These are phyloP conservation scores for Nipponia nippon DNA, from an alignment of 2,113 vertebrate species.

Conservation along the genomic window DNA sequence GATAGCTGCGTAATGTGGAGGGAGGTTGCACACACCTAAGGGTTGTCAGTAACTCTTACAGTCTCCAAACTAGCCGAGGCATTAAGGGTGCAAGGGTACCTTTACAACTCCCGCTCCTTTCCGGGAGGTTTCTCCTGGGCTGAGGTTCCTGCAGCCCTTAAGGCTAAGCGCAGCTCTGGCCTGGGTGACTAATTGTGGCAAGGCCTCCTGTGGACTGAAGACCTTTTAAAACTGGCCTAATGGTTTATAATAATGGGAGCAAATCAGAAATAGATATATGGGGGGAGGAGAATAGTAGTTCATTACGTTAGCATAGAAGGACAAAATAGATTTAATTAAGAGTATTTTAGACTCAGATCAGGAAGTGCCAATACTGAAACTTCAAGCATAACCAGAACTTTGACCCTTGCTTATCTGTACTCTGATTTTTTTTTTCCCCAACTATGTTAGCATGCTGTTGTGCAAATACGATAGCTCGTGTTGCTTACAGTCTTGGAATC, in stretches of 20 bases:
- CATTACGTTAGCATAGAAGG: background rate
- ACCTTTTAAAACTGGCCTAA: background rate
- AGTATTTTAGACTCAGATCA: background rate
- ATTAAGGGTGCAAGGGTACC: accelerated
- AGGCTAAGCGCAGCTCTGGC: background rate
- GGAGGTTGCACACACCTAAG: background rate
- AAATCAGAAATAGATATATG: background rate
- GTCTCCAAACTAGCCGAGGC: accelerated
- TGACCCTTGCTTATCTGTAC: constrained; percentile 20
- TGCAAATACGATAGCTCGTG: background rate
- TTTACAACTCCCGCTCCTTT: accelerated
- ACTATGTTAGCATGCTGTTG: background rate
- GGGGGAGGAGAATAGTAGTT: background rate
- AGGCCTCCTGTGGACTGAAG: background rate
- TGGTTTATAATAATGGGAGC: background rate
- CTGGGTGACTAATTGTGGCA: background rate
- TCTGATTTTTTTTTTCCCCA: background rate
- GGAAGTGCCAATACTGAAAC: constrained; percentile 6
- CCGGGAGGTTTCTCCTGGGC: background rate
- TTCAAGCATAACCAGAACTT: constrained; percentile 32
- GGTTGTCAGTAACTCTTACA: background rate
- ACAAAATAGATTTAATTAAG: background rate
- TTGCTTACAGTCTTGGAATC: background rate
- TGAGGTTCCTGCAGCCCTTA: background rate
- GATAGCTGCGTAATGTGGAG: background rate